Conservation (phyloP, 1,140 invertebrate species). For the Drosophila ercepeae region DNA sequence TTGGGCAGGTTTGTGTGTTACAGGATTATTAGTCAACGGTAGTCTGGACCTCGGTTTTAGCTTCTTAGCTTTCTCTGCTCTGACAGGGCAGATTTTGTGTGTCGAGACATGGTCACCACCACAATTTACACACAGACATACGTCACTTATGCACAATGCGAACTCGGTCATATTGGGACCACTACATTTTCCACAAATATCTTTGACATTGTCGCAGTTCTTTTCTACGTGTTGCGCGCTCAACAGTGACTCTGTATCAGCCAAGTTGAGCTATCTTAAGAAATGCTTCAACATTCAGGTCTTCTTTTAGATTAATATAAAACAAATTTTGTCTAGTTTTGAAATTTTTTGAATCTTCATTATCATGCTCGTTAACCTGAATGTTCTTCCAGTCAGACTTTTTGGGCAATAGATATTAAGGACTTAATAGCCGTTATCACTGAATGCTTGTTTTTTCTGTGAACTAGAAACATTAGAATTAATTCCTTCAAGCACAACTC, state of each 20-base stretch:
- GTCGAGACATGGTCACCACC: slow-evolving; percentile 6
- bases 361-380: neutral
- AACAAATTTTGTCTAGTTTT: slow-evolving; percentile 5
- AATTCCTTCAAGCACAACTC: slow-evolving; percentile 9
- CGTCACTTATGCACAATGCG: neutral
- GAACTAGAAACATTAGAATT: slow-evolving; percentile 15
- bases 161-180: slow-evolving; percentile 10
- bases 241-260: slow-evolving; percentile 16
- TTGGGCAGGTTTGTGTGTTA: too few species aligned
- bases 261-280: slow-evolving; percentile 18
- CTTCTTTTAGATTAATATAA: slow-evolving; percentile 2
- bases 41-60: slow-evolving; percentile 13
- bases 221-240: slow-evolving; percentile 15
- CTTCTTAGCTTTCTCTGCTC: slow-evolving; percentile 8
- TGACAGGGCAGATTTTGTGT: slow-evolving; percentile 7
- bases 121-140: slow-evolving; percentile 6
- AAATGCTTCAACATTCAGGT: neutral
- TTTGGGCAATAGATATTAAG: slow-evolving; percentile 22
- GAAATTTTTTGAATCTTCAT: neutral
- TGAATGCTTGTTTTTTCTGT: slow-evolving; percentile 2
- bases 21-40: neutral
- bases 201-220: slow-evolving; percentile 22
- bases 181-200: slow-evolving; percentile 25
- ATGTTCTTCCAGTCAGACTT: slow-evolving; percentile 4
- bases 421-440: too few species aligned